Base-by-base conservation (phyloP, 1,140 invertebrate species). In the Neodiprion pinetum region DNA sequence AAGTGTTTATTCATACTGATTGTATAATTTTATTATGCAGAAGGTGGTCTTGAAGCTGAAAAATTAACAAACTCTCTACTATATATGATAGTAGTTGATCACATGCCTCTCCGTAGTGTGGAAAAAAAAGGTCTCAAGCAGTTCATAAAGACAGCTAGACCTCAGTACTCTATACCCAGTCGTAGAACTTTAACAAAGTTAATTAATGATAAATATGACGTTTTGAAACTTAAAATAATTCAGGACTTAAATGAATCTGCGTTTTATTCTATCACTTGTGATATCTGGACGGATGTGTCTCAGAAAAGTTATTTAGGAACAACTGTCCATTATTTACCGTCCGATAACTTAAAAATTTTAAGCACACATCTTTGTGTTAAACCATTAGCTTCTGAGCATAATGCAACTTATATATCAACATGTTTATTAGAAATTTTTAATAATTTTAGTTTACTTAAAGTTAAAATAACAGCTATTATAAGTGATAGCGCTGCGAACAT, bases 401-500 rank as follows among this genome's bases (percentile, higher is more conserved):
- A 11, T 14, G 67, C 67, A 17, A 5, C 7, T 4, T 9, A 69
- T 69, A 14, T 69, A 11, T 14, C 67, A 21, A 17, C 10, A 17
- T 4, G 0, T 21, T 47, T 69, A 47, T 14, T 17, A 14, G 4
- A 3, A 7, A 12, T 47, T 11, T 14, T 69, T 23, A 8, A 47
- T 5, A 12, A 4, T 4, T 69, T 69, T 47, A 8, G 5, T 11
- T 23, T 69, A 11, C 11, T 9, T 9, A 14, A 12, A 11, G 7
- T 4, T 12, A 69, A 23, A 7, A 47, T 69, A 11, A 23, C 67
- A 9, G 48, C 47, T 9, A 28, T 61, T 8, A 82, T 84, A 23
- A 85, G 84, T 8, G 84, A 87, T 79, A 86, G 86, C 77, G 81
- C 77, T 23, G 80, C 83, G 11, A 87, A 86, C 77, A 85, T 87